phyloP scores from a whole-genome alignment of 2,888 invertebrate genomes.

The Alitta virens region DNA sequence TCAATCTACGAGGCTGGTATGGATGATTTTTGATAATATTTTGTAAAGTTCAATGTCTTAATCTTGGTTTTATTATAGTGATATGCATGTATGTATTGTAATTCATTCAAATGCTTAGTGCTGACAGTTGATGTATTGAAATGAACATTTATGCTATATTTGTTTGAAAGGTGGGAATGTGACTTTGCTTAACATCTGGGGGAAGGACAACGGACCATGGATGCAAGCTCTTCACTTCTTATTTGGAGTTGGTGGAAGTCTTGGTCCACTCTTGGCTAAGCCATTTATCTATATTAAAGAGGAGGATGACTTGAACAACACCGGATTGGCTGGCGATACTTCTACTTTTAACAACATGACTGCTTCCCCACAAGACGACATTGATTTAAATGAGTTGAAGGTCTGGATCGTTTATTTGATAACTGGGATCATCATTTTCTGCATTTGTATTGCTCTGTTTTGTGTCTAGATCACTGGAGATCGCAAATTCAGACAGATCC shows the following conservation, averaged over 20 bases:
- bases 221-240: constrained; percentile 15
- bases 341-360: neutral
- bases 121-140: too few relatives aligned
- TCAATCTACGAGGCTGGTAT: neutral
- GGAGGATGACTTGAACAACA: neutral
- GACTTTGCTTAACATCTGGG: constrained; percentile 8
- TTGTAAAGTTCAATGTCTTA: neutral
- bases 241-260: constrained; percentile 1
- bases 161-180: constrained; percentile 7
- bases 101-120: too few relatives aligned
- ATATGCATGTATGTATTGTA: neutral
- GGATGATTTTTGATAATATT: neutral
- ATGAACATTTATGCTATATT: too few relatives aligned
- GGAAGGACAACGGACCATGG: constrained; percentile 10
- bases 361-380: too few relatives aligned
- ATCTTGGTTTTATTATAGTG: neutral
- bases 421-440: neutral
- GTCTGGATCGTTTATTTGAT: neutral
- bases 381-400: neutral
- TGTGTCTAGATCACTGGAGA: neutral
- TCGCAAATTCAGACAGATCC: too few relatives aligned
- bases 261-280: constrained; percentile 6
- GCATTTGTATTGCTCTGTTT: neutral
- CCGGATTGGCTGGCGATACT: neutral
- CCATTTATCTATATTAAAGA: constrained; percentile 2